Evolutionary conservation across 2,797 vertebrate species (phyloP), one percentile per base, ranked within the genome.

Genomic region (Melanotaenia pygmaea): DNA sequence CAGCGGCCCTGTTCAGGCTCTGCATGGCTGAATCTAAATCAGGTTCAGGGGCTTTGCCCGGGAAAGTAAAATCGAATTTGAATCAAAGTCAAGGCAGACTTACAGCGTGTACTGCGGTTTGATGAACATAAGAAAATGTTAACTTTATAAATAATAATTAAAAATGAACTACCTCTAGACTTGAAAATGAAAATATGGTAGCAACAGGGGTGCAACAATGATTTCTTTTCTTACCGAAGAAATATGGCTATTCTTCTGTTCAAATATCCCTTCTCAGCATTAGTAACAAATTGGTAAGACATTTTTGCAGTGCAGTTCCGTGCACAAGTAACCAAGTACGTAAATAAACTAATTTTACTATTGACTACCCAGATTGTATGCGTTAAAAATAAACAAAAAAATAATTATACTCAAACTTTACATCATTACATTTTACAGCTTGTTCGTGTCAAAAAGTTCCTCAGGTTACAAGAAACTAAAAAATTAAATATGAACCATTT

Each of bases 41-140:
- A 94, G 87, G 89, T 93, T 94, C 92, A 89, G 86, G 91, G 91
- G 88, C 89, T 86, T 91, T 91, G 82, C 95, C 95, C 94, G 90
- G 91, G 95, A 95, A 94, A 91, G 59, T n/a, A 76, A 77, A 64
- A 34, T 28, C 64, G 79, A 68, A 77, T 86, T 93, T 92, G 85
- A 92, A 91, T 87, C 64, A 18, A 67, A 64, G 70, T 54, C 67
- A 76, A 77, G 63, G 28, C 1, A 69, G 26, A 75, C 59, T 61
- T 79, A 64, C 62, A 63, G 26, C 30, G 59, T 57, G 4, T 16
- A 5, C 9, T 54, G 56, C 3, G 4, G 14, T 60, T 64, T 40
- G 9, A 26, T 47, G 9, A 54, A 62, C 22, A 58, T 57, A 28
- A 34, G 13, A 61, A 37, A 60, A 58, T 26, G 18, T 45, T 1